Conservation (phyloP, 2,888 invertebrate species). For the Tenodera sinensis region DNA sequence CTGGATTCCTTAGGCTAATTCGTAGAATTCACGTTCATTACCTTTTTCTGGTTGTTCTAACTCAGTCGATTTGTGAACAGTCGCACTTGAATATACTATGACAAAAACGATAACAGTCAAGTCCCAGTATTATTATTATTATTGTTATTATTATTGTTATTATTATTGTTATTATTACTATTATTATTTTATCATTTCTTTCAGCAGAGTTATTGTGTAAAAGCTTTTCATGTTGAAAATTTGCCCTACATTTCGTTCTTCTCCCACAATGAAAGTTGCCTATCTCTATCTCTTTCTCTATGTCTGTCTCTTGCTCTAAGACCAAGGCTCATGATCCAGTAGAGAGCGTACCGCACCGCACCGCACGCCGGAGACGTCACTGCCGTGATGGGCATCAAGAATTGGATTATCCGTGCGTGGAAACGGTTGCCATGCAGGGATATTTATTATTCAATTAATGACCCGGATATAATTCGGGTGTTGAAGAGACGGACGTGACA, state of each 20-base stretch:
- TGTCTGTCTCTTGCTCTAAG: no score
- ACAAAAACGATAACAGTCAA: no score
- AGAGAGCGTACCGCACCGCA: neutral
- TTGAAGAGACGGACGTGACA: neutral
- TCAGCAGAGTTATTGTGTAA: no score
- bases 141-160: no score
- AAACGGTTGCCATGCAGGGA: neutral
- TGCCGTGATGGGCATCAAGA: neutral
- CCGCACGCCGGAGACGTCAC: neutral
- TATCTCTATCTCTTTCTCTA: neutral
- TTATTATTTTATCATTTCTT: no score
- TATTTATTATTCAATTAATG: constrained; percentile 15
- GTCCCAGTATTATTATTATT: no score
- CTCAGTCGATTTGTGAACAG: no score
- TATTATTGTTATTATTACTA: no score
- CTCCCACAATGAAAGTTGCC: neutral
- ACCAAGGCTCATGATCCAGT: neutral
- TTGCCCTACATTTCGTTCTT: neutral
- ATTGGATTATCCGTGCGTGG: neutral
- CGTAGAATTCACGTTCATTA: no score
- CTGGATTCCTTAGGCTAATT: no score
- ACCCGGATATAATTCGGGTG: neutral
- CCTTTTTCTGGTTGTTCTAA: no score
- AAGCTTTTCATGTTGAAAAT: neutral
- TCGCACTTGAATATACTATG: no score